Conservation (phyloP, 2,113 vertebrate genomes). For the Sakesphorus luctuosus region DNA sequence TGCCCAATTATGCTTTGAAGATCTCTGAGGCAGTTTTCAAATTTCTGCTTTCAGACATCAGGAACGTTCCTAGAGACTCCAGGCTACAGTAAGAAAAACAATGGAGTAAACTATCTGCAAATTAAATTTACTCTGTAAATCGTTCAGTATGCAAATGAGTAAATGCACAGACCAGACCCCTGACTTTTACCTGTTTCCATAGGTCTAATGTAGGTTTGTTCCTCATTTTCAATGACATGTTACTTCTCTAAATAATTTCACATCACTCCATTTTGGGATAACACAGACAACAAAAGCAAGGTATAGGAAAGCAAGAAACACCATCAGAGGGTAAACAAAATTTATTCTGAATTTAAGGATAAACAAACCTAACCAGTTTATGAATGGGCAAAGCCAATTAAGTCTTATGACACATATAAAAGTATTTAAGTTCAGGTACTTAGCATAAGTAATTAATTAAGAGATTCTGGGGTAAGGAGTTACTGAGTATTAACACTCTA, state of each 20-base stretch:
- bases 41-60: background rate
- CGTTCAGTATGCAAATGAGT: background rate
- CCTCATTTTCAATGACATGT: background rate
- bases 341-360: background rate
- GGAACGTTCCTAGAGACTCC: background rate
- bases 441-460: background rate
- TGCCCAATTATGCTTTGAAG: background rate
- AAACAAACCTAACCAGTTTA: background rate
- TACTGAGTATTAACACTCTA: background rate
- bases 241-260: background rate
- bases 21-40: background rate
- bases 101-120: background rate
- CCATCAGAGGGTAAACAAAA: background rate
- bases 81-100: background rate
- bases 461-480: background rate
- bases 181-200: background rate
- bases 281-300: background rate
- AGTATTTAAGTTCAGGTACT: background rate
- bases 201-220: background rate
- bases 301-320: background rate
- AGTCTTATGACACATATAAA: background rate
- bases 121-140: background rate
- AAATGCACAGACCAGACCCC: background rate
- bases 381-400: background rate
- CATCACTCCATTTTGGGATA: background rate